Conservation (phyloP, 2,888 invertebrate genomes). For the Sphaerophoria rueppellii region DNA sequence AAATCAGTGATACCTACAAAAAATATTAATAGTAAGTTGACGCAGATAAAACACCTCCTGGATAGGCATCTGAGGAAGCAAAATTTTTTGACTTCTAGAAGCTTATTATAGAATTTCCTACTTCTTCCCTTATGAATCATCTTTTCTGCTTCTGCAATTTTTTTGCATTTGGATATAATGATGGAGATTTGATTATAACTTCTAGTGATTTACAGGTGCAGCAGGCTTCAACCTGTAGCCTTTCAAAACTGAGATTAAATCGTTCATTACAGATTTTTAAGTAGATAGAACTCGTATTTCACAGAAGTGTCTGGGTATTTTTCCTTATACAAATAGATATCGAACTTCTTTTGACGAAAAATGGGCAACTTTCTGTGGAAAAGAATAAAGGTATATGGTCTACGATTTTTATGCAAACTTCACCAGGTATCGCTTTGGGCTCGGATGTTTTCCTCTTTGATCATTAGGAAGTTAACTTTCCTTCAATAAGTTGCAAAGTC, state of each 20-base stretch:
- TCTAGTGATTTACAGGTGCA: constrained; percentile 9
- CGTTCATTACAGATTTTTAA: constrained; percentile 23
- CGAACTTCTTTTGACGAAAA: constrained; percentile 24
- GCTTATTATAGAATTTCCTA: constrained; percentile 15
- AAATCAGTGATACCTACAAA: constrained; percentile 29
- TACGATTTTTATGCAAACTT: constrained; percentile 12
- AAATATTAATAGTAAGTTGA: constrained; percentile 22
- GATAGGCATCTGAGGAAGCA: constrained; percentile 38
- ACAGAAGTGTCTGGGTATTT: constrained; percentile 1
- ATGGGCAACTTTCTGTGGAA: constrained; percentile 18
- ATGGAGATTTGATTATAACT: constrained; percentile 31
- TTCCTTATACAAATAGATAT: neutral
- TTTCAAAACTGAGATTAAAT: constrained; percentile 28
- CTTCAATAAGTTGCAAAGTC: constrained; percentile 33
- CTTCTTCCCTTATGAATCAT: constrained; percentile 17
- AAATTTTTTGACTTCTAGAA: constrained; percentile 14
- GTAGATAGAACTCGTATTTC: constrained; percentile 33
- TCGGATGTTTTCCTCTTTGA: constrained; percentile 21
- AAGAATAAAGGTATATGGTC: constrained; percentile 18
- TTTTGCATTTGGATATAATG: constrained; percentile 29
- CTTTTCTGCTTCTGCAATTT: constrained; percentile 30
- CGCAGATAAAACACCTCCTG: constrained; percentile 38
- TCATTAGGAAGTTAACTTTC: constrained; percentile 21
- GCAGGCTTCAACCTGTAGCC: constrained; percentile 29
- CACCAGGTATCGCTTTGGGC: constrained; percentile 21